Conservation (phyloP, 2,797 vertebrate species). For the Enteromius unitaeniatus region DNA sequence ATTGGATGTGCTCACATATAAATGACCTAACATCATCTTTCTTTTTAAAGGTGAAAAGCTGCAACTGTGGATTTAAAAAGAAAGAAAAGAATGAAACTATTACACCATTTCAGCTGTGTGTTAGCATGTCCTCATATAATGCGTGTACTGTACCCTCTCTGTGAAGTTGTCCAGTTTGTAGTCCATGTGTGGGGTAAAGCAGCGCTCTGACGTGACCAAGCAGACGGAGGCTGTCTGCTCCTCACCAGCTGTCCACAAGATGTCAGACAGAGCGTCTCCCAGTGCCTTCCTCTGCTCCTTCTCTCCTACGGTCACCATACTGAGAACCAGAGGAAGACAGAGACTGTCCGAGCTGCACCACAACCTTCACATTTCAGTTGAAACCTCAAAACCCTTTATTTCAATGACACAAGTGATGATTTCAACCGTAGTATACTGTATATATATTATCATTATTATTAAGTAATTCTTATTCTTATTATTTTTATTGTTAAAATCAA, state of each 20-base stretch:
- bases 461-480: not conserved
- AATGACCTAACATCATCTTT: conserved; percentile 80
- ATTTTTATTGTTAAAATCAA: not conserved
- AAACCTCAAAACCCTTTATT: not conserved
- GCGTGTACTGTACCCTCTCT: conserved; percentile 78
- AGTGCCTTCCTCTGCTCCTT: conserved; percentile 77
- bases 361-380: not conserved
- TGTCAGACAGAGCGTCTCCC: conserved; percentile 72
- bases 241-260: conserved; percentile 85
- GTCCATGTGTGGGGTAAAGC: conserved; percentile 62
- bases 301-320: conserved; percentile 70
- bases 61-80: conserved; percentile 73
- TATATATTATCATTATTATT: not conserved
- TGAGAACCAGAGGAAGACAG: conserved; percentile 58
- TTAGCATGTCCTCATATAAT: not conserved
- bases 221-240: conserved; percentile 74
- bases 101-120: not conserved
- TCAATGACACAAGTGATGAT: not conserved
- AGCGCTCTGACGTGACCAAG: conserved; percentile 70
- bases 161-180: conserved; percentile 77
- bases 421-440: not conserved
- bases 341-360: not conserved
- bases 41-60: conserved; percentile 83
- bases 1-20: conserved; percentile 80
- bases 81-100: not conserved